phyloP scores from a whole-genome alignment of 2,113 vertebrate species.

The Pantherophis guttatus region DNA sequence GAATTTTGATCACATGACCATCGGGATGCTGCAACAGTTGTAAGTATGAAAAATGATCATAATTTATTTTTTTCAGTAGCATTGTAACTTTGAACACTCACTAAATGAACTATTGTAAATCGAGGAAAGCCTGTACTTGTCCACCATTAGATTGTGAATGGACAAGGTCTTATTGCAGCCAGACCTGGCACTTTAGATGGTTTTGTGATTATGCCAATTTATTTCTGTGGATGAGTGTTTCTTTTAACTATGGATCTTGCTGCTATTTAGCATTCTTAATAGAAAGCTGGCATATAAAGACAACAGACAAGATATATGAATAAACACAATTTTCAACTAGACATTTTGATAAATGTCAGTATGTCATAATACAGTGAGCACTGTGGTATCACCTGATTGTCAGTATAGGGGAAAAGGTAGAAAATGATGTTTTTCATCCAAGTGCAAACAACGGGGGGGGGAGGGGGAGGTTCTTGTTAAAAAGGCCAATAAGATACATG shows the following conservation, averaged over 20 bases:
- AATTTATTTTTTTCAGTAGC: too few relatives aligned
- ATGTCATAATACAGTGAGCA: not conserved
- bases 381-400: not conserved
- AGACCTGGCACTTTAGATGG: not conserved
- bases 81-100: too few relatives aligned
- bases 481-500: not conserved
- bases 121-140: not conserved
- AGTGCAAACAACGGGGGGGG: too few relatives aligned
- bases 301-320: not conserved
- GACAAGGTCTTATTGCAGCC: not conserved
- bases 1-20: too few relatives aligned
- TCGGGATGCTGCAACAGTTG: too few relatives aligned
- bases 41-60: too few relatives aligned
- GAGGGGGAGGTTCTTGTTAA: too few relatives aligned
- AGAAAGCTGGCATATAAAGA: not conserved
- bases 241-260: not conserved
- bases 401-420: not conserved
- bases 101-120: too few relatives aligned
- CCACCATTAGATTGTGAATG: not conserved
- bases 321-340: not conserved
- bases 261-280: not conserved
- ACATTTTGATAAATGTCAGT: not conserved
- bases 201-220: not conserved
- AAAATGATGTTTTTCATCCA: too few relatives aligned
- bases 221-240: not conserved